phyloP scores from a whole-genome alignment of 2,888 invertebrate species.

The Icerya purchasi region DNA sequence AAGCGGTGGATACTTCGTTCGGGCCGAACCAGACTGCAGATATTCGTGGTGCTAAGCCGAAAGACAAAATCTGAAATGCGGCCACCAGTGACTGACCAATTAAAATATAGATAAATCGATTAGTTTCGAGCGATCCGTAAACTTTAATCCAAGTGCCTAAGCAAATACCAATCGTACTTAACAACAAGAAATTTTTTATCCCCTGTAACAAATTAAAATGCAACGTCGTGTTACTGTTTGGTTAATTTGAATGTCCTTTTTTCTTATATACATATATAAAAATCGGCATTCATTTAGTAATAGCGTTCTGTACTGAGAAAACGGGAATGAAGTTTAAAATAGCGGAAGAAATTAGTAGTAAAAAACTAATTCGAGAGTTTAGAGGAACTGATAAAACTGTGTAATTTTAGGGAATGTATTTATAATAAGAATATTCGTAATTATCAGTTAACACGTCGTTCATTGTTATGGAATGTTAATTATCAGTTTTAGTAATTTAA shows the following conservation, averaged over 20 bases:
- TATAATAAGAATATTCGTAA: too few relatives aligned
- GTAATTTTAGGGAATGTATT: too few relatives aligned
- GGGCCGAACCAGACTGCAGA: constrained; percentile 98
- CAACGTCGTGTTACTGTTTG: too few relatives aligned
- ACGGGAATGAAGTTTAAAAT: not conserved
- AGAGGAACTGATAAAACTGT: too few relatives aligned
- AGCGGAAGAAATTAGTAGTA: not conserved
- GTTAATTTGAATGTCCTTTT: too few relatives aligned
- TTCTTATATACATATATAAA: too few relatives aligned
- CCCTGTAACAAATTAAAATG: constrained; percentile 39
- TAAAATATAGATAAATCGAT: constrained; percentile 72
- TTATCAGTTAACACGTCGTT: too few relatives aligned
- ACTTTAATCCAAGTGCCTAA: constrained; percentile 82
- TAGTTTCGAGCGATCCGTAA: constrained; percentile 57
- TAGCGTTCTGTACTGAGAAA: too few relatives aligned
- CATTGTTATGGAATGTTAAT: too few relatives aligned
- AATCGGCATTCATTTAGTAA: too few relatives aligned
- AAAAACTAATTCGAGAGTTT: not conserved
- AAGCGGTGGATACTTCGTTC: constrained; percentile 86
- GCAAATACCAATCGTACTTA: constrained; percentile 69
- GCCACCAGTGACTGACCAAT: constrained; percentile 70
- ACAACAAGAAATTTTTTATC: constrained; percentile 52
- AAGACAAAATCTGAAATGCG: constrained; percentile 72
- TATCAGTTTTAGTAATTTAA: too few relatives aligned
- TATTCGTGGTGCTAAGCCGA: constrained; percentile 75